phyloP scores from a whole-genome alignment of 2,888 invertebrate species.

The Nomada goodeniana region DNA sequence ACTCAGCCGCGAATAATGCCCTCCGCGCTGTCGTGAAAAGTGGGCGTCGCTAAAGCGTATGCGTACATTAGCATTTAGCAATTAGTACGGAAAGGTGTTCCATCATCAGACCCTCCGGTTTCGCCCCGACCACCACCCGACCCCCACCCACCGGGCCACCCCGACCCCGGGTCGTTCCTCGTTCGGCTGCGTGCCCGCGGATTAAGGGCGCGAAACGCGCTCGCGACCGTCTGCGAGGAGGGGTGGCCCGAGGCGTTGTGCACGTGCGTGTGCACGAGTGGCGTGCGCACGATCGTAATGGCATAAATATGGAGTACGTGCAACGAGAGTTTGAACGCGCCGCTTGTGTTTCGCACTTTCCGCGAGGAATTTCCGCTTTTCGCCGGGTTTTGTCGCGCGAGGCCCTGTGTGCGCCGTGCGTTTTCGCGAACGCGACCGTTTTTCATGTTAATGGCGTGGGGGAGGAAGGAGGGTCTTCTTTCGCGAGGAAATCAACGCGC shows the following conservation, averaged over 20 bases:
- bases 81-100: slow-evolving; percentile 67
- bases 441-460: slow-evolving; percentile 38
- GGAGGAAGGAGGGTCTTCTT: slow-evolving; percentile 19
- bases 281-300: slow-evolving; percentile 37
- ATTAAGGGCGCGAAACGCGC: slow-evolving; percentile 29
- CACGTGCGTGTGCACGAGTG: not conserved
- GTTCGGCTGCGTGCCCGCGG: slow-evolving; percentile 26
- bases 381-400: slow-evolving; percentile 38
- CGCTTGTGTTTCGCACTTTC: slow-evolving; percentile 52
- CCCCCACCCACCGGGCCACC: not conserved
- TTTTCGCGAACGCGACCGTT: slow-evolving; percentile 35
- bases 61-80: slow-evolving; percentile 77
- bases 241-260: not conserved
- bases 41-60: slow-evolving; percentile 69
- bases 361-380: slow-evolving; percentile 53
- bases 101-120: not conserved
- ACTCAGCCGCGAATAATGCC: slow-evolving; percentile 55
- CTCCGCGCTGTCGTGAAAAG: slow-evolving; percentile 60
- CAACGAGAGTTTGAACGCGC: slow-evolving; percentile 45
- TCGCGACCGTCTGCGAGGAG: slow-evolving; percentile 16
- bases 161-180: not conserved
- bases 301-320: slow-evolving; percentile 62
- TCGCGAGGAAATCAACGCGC: slow-evolving; percentile 18
- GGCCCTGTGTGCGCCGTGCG: slow-evolving; percentile 1
- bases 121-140: not conserved